Conservation (phyloP, 2,888 invertebrate genomes). For the Hemaris fuciformis region DNA sequence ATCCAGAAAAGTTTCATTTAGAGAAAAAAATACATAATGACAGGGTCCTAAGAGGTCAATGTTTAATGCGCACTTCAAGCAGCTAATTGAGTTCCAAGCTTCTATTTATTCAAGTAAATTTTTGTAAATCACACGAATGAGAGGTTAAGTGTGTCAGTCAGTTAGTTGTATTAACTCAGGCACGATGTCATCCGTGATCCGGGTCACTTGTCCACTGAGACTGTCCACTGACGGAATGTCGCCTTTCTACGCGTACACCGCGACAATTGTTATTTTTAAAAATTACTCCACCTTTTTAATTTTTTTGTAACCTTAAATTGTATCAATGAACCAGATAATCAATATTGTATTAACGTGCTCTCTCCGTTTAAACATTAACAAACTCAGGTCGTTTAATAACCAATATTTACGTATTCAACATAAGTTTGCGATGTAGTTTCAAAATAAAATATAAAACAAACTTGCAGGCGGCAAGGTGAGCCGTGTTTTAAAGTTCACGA, state of each 20-base stretch:
- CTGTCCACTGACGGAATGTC: constrained; percentile 20
- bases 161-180: constrained; percentile 10
- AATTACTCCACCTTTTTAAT: too few relatives aligned
- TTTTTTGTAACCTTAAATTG: too few relatives aligned
- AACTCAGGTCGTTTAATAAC: neutral
- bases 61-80: neutral
- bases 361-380: too few relatives aligned
- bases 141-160: constrained; percentile 48
- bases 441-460: constrained; percentile 32
- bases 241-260: neutral
- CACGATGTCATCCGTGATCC: constrained; percentile 65
- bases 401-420: constrained; percentile 15
- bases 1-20: too few relatives aligned
- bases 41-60: neutral
- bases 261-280: neutral
- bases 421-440: constrained; percentile 16
- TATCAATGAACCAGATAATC: too few relatives aligned
- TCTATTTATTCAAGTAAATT: neutral
- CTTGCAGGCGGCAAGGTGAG: constrained; percentile 50
- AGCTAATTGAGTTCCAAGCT: neutral
- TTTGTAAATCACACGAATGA: constrained; percentile 22
- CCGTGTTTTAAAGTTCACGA: constrained; percentile 62
- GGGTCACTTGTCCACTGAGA: constrained; percentile 53
- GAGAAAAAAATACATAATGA: too few relatives aligned
- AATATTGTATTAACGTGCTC: too few relatives aligned